Evolutionary conservation across 1,140 invertebrate genomes (phyloP).

Genomic region (Bombus pascuorum): DNA sequence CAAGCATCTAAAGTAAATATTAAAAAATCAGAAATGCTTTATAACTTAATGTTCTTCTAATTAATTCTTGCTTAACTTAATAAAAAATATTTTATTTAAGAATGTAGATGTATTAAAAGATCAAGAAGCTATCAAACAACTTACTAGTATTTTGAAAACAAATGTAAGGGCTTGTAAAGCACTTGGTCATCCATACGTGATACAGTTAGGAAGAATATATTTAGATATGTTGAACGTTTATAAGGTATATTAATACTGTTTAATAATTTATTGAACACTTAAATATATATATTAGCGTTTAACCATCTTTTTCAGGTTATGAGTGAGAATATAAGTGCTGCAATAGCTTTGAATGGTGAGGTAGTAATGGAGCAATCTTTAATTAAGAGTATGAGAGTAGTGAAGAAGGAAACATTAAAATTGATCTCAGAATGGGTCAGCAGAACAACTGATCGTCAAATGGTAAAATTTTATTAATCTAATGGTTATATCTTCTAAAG

Average conservation of each 20-base stretch:
- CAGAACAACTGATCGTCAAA: conserved; percentile 93
- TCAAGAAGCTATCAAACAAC: conserved; percentile 97
- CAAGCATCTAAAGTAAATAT: conserved; percentile 92
- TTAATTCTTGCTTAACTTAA: neutral
- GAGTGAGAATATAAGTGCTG: conserved; percentile 98
- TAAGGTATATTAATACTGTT: conserved; percentile 86
- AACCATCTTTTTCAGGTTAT: conserved; percentile 84
- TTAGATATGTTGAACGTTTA: conserved; percentile 99
- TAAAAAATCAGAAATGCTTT: neutral
- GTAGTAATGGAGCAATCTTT: conserved; percentile 98
- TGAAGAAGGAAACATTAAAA: conserved; percentile 99
- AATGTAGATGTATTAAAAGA: conserved; percentile 99
- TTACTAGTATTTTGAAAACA: conserved; percentile 99
- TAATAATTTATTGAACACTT: conserved; percentile 16
- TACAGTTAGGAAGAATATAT: conserved; percentile 97
- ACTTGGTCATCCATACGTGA: conserved; percentile 97
- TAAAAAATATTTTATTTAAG: conserved; percentile 77
- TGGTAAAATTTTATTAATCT: conserved; percentile 81
- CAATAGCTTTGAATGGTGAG: conserved; percentile 97
- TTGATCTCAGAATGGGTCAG: conserved; percentile 98
- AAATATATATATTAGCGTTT: neutral
- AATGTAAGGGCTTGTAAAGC: conserved; percentile 99
- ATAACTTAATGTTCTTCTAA: neutral
- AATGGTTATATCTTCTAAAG: conserved; percentile 20
- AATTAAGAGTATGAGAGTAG: conserved; percentile 98